Evolutionary conservation across 2,113 vertebrate genomes (phyloP), one percentile per base, ranked within the genome.

Genomic region (Lophotis ruficrista): DNA sequence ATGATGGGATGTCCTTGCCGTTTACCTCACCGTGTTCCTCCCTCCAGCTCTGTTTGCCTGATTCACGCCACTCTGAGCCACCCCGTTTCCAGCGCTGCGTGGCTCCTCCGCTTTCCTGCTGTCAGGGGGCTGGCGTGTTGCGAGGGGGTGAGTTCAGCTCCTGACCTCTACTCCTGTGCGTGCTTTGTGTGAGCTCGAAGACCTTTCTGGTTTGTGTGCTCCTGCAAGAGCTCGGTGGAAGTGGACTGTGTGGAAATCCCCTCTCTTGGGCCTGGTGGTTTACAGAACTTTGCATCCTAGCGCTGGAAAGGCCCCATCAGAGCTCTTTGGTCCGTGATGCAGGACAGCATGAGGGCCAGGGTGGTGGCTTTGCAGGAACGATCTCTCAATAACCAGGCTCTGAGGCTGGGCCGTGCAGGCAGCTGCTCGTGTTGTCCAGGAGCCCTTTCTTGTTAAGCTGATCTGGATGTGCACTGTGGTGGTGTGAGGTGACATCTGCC

Each of bases 261-360:
- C 70, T 48, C 24, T 72, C 60, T 62, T 3, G 19, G 61, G 78
- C 43, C 75, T 2, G 2, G 69, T 66, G 77, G 8, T 68, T 91
- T 71, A 10, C 31, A n/a, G 83, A 43, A 35, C 38, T 90, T 61
- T 51, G 64, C 60, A 35, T 82, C 61, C 85, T 31, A 23, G 47
- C 10, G 0, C 45, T 76, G 87, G 56, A 38, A 65, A 56, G 60
- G 37, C 45, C 56, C 23, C 0, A 0, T 1, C 0, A 0, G 15
- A 30, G 24, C 15, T 56, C 50, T 58, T 43, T 8, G 11, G 61
- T 5, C 54, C 7, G 0, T 50, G 47, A 5, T 6, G 11, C 43
- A 51, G 37, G 70, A 30, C 37, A 68, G 54, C n/a, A 19, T 0
- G 1, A 86, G 70, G 33, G 24, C 20, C 35, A 16, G 19, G 33